Conservation (phyloP, 2,888 invertebrate species). For the Nemotelus nigrinus region DNA sequence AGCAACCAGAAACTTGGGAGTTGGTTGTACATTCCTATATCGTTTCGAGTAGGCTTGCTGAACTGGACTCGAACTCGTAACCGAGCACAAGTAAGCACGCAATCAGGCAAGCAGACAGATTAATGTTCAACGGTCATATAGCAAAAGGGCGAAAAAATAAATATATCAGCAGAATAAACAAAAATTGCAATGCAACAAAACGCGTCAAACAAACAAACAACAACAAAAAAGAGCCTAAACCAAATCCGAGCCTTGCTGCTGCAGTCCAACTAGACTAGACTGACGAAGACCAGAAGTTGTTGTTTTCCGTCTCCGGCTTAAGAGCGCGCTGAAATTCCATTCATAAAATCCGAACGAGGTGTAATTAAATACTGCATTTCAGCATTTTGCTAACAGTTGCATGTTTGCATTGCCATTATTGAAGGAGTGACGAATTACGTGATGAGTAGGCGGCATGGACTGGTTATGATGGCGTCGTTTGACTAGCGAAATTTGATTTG, state of each 20-base stretch:
- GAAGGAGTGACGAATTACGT: constrained; percentile 9
- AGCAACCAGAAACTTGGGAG: constrained; percentile 9
- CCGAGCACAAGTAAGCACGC: background rate
- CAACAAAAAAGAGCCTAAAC: background rate
- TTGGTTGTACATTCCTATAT: background rate
- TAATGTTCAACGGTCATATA: constrained; percentile 12
- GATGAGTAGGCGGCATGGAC: background rate
- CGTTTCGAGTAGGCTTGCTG: background rate
- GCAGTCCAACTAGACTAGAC: background rate
- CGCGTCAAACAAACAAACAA: background rate
- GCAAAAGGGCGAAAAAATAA: constrained; percentile 23
- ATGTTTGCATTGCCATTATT: background rate
- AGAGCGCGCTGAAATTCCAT: constrained; percentile 11
- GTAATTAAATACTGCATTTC: constrained; percentile 28
- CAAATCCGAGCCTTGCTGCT: background rate
- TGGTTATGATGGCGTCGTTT: no score
- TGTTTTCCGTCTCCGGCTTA: background rate
- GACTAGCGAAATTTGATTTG: no score
- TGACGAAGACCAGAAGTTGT: constrained; percentile 6
- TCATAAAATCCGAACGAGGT: constrained; percentile 7
- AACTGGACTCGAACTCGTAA: background rate
- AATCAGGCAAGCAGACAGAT: background rate
- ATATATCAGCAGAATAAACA: constrained; percentile 18
- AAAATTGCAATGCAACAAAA: constrained; percentile 18
- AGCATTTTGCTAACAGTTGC: background rate